These are phyloP conservation scores for Apamea epomidion DNA, from an alignment of 2,888 invertebrate genomes.

Conservation along the genomic window DNA sequence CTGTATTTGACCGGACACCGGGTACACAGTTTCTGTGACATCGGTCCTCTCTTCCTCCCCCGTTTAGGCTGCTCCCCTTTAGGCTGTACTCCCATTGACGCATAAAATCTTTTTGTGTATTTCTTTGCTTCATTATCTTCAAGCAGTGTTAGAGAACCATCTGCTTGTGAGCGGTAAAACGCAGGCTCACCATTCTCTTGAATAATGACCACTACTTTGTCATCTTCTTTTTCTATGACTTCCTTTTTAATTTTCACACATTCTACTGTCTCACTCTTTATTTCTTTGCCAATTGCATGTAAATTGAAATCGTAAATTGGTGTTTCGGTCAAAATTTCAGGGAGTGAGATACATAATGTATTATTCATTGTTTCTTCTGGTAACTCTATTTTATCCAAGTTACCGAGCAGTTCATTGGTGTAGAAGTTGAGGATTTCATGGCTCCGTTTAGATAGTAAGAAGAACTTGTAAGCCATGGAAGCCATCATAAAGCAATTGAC, in stretches of 20 bases:
- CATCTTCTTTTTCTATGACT: constrained; percentile 52
- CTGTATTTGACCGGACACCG: constrained; percentile 82
- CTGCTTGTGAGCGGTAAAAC: constrained; percentile 66
- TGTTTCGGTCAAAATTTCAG: constrained; percentile 66
- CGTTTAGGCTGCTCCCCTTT: constrained; percentile 63
- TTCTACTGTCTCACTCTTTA: neutral
- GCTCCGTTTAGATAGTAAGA: constrained; percentile 73
- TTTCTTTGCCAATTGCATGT: constrained; percentile 67
- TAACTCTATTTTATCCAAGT: constrained; percentile 70
- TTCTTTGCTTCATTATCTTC: constrained; percentile 61
- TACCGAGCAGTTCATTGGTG: constrained; percentile 73
- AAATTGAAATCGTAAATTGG: constrained; percentile 74
- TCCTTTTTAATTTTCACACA: constrained; percentile 21
- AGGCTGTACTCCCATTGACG: neutral
- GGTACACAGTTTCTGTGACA: constrained; percentile 78
- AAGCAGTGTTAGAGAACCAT: constrained; percentile 65
- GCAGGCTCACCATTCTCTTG: constrained; percentile 70
- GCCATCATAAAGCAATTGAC: constrained; percentile 79
- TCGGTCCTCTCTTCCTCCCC: constrained; percentile 78
- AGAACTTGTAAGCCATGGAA: constrained; percentile 81
- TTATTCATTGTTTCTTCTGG: constrained; percentile 67
- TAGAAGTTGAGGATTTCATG: constrained; percentile 79
- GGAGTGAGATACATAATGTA: constrained; percentile 78
- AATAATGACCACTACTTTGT: constrained; percentile 75
- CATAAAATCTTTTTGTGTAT: constrained; percentile 44